Evolutionary conservation across 2,113 vertebrate species (phyloP).

Genomic region (Nyctereutes procyonoides): DNA sequence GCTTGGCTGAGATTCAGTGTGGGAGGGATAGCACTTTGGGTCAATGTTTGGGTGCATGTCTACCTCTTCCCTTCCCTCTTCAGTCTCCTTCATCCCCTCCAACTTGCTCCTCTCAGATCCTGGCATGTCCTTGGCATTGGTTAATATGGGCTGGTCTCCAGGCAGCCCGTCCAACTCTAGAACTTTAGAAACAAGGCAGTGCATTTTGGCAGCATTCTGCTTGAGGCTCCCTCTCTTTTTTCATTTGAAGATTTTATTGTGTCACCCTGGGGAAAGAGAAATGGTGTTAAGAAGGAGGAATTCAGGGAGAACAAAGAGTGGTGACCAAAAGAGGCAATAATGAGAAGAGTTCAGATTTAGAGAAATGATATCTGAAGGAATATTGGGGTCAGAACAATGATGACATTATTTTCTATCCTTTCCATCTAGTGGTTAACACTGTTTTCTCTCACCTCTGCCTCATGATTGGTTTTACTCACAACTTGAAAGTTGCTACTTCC

Average conservation of each 20-base stretch:
- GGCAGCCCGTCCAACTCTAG: not conserved
- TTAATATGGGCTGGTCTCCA: not conserved
- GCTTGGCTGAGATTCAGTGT: not conserved
- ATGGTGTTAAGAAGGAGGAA: not conserved
- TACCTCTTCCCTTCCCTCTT: not conserved
- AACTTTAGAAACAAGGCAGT: not conserved
- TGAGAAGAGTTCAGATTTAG: conserved; percentile 44
- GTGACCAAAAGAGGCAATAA: not conserved
- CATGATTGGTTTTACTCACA: conserved; percentile 64
- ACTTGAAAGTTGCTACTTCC: conserved; percentile 39
- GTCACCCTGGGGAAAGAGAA: not conserved
- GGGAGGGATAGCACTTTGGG: not conserved
- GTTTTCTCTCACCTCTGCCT: conserved; percentile 54
- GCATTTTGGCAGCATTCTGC: not conserved
- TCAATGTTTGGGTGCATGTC: not conserved
- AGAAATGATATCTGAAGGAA: not conserved
- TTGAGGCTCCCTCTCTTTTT: not conserved
- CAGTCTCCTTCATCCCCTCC: rapidly evolving
- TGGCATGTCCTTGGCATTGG: not conserved
- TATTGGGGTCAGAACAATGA: conserved; percentile 44
- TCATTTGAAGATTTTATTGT: not conserved
- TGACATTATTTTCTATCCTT: not conserved
- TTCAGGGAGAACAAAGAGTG: not conserved
- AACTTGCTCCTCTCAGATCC: not conserved
- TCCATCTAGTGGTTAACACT: not conserved